phyloP scores from a whole-genome alignment of 2,113 vertebrate species.

The Leucopsar rothschildi region DNA sequence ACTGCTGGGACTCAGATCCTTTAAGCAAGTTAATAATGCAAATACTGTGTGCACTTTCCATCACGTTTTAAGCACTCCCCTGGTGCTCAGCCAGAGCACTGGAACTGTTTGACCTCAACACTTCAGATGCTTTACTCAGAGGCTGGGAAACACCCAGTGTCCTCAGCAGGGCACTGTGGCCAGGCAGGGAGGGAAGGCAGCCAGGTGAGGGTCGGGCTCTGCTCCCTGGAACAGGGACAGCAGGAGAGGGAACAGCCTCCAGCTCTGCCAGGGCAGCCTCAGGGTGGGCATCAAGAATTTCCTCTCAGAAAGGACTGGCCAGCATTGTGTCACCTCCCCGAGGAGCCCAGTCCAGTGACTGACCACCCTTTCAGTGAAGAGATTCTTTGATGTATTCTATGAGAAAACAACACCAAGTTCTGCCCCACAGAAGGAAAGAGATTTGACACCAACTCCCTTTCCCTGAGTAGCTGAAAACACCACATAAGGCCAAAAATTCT shows the following conservation, averaged over 20 bases:
- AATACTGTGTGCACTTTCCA: not conserved
- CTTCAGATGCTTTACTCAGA: not conserved
- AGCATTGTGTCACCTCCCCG: not conserved
- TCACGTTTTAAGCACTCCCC: not conserved
- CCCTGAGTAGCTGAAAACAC: not conserved
- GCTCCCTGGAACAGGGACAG: not conserved
- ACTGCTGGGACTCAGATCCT: not conserved
- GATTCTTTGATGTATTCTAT: not conserved
- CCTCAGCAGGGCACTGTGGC: not conserved
- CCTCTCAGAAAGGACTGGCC: not conserved
- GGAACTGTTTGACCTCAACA: not conserved
- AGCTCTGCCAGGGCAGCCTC: not conserved
- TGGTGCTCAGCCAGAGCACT: not conserved
- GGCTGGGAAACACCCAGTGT: not conserved
- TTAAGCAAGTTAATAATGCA: not conserved
- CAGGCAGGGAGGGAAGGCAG: not conserved
- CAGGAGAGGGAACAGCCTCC: fast-evolving
- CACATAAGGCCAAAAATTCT: not conserved
- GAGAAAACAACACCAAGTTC: not conserved
- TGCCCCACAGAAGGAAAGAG: not conserved
- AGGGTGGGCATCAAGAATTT: not conserved
- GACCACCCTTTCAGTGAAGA: not conserved
- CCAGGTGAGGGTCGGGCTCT: not conserved
- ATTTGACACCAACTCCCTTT: not conserved
- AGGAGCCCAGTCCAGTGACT: not conserved